Conservation (phyloP, 2,113 vertebrate species). For the Trogon surrucura region DNA sequence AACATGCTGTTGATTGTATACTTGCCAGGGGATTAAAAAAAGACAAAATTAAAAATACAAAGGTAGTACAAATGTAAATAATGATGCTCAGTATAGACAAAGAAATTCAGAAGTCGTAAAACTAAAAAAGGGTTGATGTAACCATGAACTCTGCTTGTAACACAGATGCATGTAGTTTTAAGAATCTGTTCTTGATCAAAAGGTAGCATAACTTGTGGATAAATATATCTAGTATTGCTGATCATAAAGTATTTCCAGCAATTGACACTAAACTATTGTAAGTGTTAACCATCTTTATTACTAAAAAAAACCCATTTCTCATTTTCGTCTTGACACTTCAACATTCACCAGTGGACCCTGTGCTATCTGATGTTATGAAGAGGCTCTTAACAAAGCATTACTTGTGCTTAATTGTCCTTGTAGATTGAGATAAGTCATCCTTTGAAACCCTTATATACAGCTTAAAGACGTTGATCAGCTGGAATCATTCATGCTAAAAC, state of each 20-base stretch:
- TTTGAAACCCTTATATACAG: neutral
- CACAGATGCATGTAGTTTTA: neutral
- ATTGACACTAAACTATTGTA: neutral
- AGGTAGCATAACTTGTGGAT: neutral
- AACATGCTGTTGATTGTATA: neutral
- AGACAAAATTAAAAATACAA: neutral
- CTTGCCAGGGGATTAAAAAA: neutral
- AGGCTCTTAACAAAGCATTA: neutral
- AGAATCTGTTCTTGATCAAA: neutral
- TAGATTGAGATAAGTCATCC: neutral
- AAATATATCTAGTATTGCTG: neutral
- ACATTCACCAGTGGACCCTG: neutral
- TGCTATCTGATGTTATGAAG: neutral
- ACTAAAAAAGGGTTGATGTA: neutral
- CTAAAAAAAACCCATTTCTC: neutral
- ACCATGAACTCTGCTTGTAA: neutral
- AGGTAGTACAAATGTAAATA: neutral
- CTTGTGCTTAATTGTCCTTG: neutral
- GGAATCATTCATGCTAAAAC: neutral
- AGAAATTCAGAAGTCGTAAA: neutral
- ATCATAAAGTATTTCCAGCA: neutral
- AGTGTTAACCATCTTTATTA: neutral
- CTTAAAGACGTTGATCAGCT: neutral
- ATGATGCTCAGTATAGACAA: neutral
- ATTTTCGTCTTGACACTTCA: neutral